phyloP scores from a whole-genome alignment of 2,888 invertebrate genomes.

The Ectemnius lituratus region DNA sequence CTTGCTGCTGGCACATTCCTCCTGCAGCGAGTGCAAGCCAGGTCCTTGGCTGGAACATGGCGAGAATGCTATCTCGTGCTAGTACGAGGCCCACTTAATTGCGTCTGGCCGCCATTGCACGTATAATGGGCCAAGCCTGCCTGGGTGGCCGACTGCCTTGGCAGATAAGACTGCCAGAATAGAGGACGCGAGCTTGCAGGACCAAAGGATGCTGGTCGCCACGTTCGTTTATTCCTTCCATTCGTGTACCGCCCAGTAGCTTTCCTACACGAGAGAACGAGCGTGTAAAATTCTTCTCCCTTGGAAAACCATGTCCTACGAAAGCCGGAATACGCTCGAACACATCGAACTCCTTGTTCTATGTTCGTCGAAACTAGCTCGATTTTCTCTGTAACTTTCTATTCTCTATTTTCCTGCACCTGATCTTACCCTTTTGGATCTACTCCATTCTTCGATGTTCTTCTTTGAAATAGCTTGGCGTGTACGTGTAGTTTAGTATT shows the following conservation, averaged over 20 bases:
- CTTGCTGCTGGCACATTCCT: constrained; percentile 55
- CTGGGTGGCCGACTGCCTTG: constrained; percentile 37
- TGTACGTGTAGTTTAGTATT: no score
- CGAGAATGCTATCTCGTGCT: constrained; percentile 47
- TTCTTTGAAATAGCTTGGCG: no score
- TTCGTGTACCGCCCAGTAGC: not conserved
- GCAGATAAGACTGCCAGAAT: constrained; percentile 56
- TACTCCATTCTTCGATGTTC: no score
- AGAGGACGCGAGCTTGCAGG: constrained; percentile 1
- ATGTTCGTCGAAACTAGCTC: no score
- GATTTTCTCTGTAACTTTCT: no score
- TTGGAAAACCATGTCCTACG: no score
- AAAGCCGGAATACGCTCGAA: no score
- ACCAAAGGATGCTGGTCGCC: constrained; percentile 12
- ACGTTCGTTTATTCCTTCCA: constrained; percentile 24
- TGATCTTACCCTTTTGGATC: no score
- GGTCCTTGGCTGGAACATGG: constrained; percentile 37
- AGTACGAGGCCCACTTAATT: constrained; percentile 55
- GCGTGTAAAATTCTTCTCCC: no score
- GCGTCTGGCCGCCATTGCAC: constrained; percentile 56
- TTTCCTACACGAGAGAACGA: not conserved
- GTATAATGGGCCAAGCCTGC: constrained; percentile 50
- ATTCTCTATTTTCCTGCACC: no score
- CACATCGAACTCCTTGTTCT: no score
- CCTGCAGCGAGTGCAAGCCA: constrained; percentile 3